These are phyloP conservation scores for Sinella curviseta DNA, from an alignment of 1,140 invertebrate genomes.

Conservation along the genomic window DNA sequence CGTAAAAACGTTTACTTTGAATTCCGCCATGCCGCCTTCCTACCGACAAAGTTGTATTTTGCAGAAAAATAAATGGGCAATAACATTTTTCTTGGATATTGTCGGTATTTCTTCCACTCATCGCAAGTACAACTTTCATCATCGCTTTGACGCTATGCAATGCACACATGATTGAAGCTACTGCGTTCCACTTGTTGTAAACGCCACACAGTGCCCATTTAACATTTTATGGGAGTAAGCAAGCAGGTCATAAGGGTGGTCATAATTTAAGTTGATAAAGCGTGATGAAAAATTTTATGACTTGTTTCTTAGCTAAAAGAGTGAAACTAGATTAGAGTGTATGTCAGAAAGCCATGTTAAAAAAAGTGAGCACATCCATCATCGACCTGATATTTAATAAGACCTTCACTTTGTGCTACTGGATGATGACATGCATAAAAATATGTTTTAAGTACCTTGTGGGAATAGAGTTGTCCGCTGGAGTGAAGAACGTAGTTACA, in stretches of 20 bases:
- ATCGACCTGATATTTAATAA: background rate
- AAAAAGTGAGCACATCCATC: background rate
- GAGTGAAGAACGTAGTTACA: constrained; percentile 95
- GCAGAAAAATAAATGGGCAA: background rate
- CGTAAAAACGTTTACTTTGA: background rate
- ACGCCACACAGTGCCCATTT: too few relatives aligned
- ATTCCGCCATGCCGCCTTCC: too few relatives aligned
- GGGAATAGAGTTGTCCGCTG: constrained; percentile 93
- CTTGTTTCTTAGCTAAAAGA: background rate
- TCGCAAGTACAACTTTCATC: too few relatives aligned
- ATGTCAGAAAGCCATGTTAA: background rate
- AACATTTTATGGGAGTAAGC: background rate
- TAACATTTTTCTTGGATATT: background rate
- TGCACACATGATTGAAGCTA: too few relatives aligned
- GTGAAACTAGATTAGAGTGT: background rate
- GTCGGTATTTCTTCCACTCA: background rate
- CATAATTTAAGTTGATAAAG: background rate
- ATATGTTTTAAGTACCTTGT: constrained; percentile 66
- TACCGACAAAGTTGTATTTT: background rate
- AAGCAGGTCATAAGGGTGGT: background rate
- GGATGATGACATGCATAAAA: background rate
- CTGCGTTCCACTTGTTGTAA: too few relatives aligned
- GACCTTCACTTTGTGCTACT: background rate
- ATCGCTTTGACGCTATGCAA: too few relatives aligned
- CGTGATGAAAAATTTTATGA: background rate